A percentile compares a stretch with the other conserved stretches of the same genome.
Evolutionary conservation across 1,140 invertebrate species (phyloP).

Genomic region (Copidosoma floridanum): DNA sequence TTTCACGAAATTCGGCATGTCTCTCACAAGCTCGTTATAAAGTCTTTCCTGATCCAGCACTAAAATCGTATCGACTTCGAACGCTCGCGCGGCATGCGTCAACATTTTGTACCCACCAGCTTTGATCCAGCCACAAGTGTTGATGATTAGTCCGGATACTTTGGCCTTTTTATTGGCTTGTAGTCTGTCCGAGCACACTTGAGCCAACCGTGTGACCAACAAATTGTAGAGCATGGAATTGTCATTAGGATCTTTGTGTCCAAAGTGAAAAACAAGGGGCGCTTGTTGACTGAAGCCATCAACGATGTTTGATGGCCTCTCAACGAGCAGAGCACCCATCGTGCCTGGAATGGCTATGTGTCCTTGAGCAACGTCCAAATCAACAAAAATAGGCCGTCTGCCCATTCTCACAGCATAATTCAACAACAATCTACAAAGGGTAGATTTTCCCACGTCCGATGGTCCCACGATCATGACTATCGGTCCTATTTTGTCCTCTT

Average conservation of each 20-base stretch:
- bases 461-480: conserved; percentile 92
- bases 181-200: conserved; percentile 81
- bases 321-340: conserved; percentile 84
- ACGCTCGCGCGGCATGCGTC: conserved; percentile 84
- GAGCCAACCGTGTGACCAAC: conserved; percentile 80
- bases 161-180: conserved; percentile 84
- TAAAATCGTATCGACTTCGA: conserved; percentile 93
- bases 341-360: conserved; percentile 90
- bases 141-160: conserved; percentile 93
- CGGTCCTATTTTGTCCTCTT: conserved; percentile 72
- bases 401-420: conserved; percentile 93
- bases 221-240: conserved; percentile 87
- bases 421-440: conserved; percentile 82
- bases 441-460: conserved; percentile 94
- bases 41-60: conserved; percentile 96
- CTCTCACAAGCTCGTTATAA: conserved; percentile 90
- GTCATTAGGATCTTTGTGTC: conserved; percentile 74
- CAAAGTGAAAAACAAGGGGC: conserved; percentile 92
- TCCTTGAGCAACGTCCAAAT: conserved; percentile 96
- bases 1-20: conserved; percentile 91
- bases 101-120: conserved; percentile 81
- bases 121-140: conserved; percentile 98
- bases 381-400: conserved; percentile 84
- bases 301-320: conserved; percentile 86
- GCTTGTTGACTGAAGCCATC: conserved; percentile 91